phyloP scores from a whole-genome alignment of 1,140 invertebrate species.

The Diprion similis region DNA sequence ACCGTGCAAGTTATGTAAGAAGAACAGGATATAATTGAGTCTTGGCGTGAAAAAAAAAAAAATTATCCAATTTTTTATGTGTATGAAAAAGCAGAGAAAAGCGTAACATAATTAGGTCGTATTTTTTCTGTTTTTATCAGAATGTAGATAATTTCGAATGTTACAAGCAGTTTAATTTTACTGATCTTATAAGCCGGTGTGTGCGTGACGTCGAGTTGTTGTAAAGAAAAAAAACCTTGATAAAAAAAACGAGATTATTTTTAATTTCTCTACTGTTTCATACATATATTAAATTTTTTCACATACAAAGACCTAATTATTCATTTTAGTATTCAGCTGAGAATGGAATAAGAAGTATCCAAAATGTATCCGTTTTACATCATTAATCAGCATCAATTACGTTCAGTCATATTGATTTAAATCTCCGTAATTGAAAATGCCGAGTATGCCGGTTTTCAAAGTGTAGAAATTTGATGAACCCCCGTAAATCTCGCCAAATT shows the following conservation, averaged over 20 bases:
- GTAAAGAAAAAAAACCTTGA: no score
- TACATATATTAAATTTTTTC: conserved; percentile 11
- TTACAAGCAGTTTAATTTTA: background rate
- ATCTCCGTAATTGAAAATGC: no score
- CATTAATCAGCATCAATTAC: no score
- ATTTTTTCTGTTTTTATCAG: background rate
- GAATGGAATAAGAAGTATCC: no score
- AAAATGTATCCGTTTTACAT: no score
- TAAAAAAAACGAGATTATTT: background rate
- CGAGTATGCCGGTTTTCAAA: no score
- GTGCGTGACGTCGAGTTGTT: background rate
- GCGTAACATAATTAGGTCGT: no score
- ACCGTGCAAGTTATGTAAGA: conserved; percentile 64
- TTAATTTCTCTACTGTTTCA: conserved; percentile 9
- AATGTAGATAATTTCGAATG: background rate
- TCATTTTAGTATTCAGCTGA: background rate
- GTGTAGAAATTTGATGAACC: no score
- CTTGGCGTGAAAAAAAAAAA: no score
- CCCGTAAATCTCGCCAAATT: no score
- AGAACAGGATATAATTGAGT: no score
- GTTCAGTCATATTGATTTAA: no score
- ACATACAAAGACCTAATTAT: background rate
- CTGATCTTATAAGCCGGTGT: conserved; percentile 1
- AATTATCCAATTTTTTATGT: conserved; percentile 17
- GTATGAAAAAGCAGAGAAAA: background rate